Base-by-base conservation (phyloP, 2,797 vertebrate species). In the Halcyon smyrnensis region DNA sequence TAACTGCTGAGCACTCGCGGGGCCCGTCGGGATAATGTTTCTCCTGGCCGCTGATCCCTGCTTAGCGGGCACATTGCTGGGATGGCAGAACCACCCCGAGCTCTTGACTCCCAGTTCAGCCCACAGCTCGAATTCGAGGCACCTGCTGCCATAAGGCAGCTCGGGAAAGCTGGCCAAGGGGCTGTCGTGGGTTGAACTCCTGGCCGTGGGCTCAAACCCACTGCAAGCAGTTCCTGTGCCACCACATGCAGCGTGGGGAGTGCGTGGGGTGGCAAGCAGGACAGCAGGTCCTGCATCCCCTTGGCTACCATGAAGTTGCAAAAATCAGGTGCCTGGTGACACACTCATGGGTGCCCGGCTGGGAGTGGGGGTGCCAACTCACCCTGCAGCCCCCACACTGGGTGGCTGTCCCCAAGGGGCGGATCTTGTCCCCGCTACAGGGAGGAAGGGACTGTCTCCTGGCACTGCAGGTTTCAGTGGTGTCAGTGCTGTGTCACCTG, bases 51-150 rank as follows among this genome's bases (percentile, higher is more conserved):
- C 94, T 41, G 60, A 78, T 84, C 80, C 71, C 89, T 95, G 92
- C 93, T 95, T 92, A 90, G 83, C 0, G 75, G 83, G 91, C 82
- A 90, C 67, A 89, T 95, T 96, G 84, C 78, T 96, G 90, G 80
- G 87, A 93, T 91, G 96, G 59, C 87, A 73, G n/a, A 69, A 57
- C 79, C 53, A 27, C 21, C 41, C 53, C 6, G 9, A 90, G 68
- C 45, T 87, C 71, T 87, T 5, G 11, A 32, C 11, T 7, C 46
- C 43, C 9, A 13, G 7, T 30, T 7, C 15, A 7, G 59, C 59
- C 78, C 43, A 30, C 15, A 5, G 68, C 93, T 97, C 90, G 63
- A 65, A 93, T 97, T 91, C 91, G 51, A 62, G 85, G 79, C 94
- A 91, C 88, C 97, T 96, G 94, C 74, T 63, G 76, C 63, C 20